phyloP scores from a whole-genome alignment of 2,113 vertebrate species.

The Hippoglossus stenolepis region DNA sequence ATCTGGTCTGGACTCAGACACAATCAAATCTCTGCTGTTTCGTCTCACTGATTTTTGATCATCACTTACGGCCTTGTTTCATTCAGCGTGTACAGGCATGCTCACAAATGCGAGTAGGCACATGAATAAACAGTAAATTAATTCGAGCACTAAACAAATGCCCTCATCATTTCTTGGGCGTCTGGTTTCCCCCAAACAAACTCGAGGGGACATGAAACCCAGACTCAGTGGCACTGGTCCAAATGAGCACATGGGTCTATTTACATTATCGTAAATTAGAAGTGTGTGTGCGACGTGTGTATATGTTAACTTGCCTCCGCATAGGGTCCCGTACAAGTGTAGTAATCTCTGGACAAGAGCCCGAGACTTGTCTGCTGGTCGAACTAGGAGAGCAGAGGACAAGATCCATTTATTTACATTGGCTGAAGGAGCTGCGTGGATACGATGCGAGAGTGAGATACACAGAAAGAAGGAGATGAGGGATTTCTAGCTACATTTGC shows the following conservation, averaged over 20 bases:
- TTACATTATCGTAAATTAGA: background rate
- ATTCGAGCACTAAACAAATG: conserved; percentile 5
- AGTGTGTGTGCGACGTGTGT: conserved; percentile 5
- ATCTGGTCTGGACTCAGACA: conserved; percentile 57
- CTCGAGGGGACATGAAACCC: conserved; percentile 16
- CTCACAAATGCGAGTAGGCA: background rate
- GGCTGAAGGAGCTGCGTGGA: background rate
- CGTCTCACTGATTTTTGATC: conserved; percentile 34
- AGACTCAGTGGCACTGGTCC: conserved; percentile 14
- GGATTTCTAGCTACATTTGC: conserved; percentile 11
- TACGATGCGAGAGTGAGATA: background rate
- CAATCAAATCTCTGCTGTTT: conserved; percentile 11
- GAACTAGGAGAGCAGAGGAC: conserved; percentile 81
- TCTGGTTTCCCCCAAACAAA: conserved; percentile 10
- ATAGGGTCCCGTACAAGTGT: conserved; percentile 88
- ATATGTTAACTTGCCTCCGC: conserved; percentile 83
- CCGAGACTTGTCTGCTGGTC: conserved; percentile 91
- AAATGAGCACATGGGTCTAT: conserved; percentile 38
- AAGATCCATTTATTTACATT: conserved; percentile 27
- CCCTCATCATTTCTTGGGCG: conserved; percentile 13
- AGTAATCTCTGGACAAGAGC: conserved; percentile 93
- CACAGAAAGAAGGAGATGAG: background rate
- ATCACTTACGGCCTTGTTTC: conserved; percentile 12
- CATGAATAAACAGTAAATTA: conserved; percentile 7
- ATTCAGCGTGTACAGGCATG: background rate